Base-by-base conservation (phyloP, 2,113 vertebrate genomes). In the Lagopus muta region DNA sequence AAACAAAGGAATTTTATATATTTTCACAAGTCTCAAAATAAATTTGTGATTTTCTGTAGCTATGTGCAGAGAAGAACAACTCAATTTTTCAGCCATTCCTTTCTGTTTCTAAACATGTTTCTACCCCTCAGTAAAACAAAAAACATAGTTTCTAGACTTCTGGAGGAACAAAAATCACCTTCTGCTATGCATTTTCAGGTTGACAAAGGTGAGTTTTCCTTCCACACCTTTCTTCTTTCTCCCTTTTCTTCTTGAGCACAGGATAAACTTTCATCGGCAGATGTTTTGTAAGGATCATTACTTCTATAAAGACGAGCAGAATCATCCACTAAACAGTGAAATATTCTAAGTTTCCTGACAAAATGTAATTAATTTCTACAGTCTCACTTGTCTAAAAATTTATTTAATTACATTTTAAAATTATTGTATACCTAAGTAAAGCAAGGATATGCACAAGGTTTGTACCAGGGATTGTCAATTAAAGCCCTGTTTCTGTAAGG, bases 231-330 rank as follows among this genome's bases (percentile, higher is more conserved):
- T 80, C 57, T 82, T 10, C 79, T 38, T 55, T 55, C 24, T 36
- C 54, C 13, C 21, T 74, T 72, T 52, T 0, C 43, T 47, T 82
- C 61, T 47, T 70, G 54, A 66, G 25, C n/a, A 86, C 47, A 42
- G 25, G 21, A 75, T 74, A 71, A 83, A 71, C 27, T 14, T 93
- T 30, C 55, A 75, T 78, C 57, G 79, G 70, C 74, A 82, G 61
- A 75, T 82, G 66, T 72, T 94, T 52, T 88, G 17, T 69, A 95
- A 92, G 94, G 83, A 92, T 92, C 95, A 95, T 27, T 77, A 62
- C 47, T 45, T 86, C 86, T 73, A 50, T 54, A 83, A 77, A 13
- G 10, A 64, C 6, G 64, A 90, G 72, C 42, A 82, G 48, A 95
- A 88, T 81, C 21, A 65, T 28, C 52, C 65, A 47, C 20, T 65